Evolutionary conservation across 2,113 vertebrate species (phyloP).

Genomic region (Odontesthes bonariensis): DNA sequence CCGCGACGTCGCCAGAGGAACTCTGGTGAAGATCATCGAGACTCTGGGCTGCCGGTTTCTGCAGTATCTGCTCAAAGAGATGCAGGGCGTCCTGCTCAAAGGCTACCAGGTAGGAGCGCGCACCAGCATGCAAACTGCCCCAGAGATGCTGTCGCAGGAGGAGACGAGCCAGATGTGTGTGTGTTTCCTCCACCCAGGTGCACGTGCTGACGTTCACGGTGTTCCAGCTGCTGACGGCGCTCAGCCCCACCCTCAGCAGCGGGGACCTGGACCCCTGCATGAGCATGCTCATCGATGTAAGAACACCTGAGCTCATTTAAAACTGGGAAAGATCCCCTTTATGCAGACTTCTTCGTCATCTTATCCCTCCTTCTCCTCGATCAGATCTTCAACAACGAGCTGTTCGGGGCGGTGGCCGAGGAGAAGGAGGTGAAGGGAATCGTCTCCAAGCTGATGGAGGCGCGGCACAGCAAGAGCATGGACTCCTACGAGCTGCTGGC

Average conservation of each 20-base stretch:
- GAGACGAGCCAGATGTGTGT: not conserved
- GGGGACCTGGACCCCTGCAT: slow-evolving; percentile 93
- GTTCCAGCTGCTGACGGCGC: slow-evolving; percentile 87
- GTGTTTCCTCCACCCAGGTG: slow-evolving; percentile 79
- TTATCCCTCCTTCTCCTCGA: rapidly evolving
- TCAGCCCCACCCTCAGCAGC: slow-evolving; percentile 83
- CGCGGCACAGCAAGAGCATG: slow-evolving; percentile 94
- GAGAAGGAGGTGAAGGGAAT: slow-evolving; percentile 97
- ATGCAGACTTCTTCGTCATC: not conserved
- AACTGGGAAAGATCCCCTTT: too few species aligned
- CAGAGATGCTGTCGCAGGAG: not conserved
- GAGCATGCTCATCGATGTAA: slow-evolving; percentile 89
- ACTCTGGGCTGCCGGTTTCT: slow-evolving; percentile 89
- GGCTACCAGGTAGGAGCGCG: slow-evolving; percentile 91
- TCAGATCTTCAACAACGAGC: slow-evolving; percentile 95
- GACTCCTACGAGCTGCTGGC: slow-evolving; percentile 95
- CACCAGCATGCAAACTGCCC: rapidly evolving
- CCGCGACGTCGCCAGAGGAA: slow-evolving; percentile 91
- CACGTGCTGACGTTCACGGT: slow-evolving; percentile 96
- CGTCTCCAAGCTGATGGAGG: slow-evolving; percentile 96
- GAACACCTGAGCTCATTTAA: not conserved
- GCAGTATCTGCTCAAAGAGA: slow-evolving; percentile 92
- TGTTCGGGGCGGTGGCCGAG: slow-evolving; percentile 93
- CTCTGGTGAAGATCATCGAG: slow-evolving; percentile 92
- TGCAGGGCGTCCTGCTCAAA: slow-evolving; percentile 89